These are phyloP conservation scores for Macquaria ambigua DNA, from an alignment of 2,113 vertebrate species.

Conservation along the genomic window DNA sequence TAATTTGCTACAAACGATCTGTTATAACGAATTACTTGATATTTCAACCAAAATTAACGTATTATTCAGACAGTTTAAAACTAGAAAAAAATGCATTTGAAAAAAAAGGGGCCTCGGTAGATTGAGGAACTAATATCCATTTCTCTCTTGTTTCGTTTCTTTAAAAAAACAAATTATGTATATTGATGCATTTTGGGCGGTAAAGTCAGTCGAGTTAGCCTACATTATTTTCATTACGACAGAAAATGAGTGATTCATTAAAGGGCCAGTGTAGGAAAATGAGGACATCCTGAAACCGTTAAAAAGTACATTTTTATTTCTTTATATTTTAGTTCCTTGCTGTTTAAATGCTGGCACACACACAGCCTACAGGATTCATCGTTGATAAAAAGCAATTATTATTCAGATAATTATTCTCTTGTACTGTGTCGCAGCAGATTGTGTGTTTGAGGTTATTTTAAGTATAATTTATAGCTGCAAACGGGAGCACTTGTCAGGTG, in stretches of 20 bases:
- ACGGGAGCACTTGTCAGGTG: conserved; percentile 85
- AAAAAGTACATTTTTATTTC: neutral
- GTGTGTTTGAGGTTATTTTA: conserved; percentile 81
- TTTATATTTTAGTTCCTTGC: neutral
- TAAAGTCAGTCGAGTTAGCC: neutral
- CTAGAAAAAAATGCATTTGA: neutral
- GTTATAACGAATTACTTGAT: neutral
- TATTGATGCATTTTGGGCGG: neutral
- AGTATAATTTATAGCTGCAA: conserved; percentile 83
- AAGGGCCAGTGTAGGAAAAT: neutral
- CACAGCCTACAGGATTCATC: neutral
- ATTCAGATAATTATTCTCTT: conserved; percentile 31
- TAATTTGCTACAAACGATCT: neutral
- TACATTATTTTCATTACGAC: neutral
- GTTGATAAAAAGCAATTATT: neutral
- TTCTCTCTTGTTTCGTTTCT: conserved; percentile 9
- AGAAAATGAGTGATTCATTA: neutral
- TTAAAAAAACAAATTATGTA: neutral
- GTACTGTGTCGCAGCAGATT: conserved; percentile 47
- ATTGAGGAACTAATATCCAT: conserved; percentile 51
- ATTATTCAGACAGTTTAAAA: neutral
- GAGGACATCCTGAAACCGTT: neutral
- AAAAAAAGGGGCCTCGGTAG: neutral
- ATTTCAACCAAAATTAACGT: neutral
- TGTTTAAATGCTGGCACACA: neutral